A percentile compares a stretch with the other conserved stretches of the same genome.
phyloP scores from a whole-genome alignment of 1,140 invertebrate species.

The Aphelenchoides avenae region DNA sequence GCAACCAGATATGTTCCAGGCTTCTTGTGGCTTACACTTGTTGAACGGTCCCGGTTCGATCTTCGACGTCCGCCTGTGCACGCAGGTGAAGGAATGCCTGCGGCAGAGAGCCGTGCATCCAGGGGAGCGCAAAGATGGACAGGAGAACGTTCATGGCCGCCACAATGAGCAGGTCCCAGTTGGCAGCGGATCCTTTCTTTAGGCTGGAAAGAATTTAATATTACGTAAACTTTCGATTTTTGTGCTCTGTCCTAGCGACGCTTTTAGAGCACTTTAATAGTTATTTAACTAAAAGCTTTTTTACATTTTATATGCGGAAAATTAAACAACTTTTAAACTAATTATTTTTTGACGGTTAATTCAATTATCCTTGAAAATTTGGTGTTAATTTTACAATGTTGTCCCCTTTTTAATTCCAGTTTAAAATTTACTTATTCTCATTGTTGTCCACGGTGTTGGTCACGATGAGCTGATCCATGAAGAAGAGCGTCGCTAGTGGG shows the following conservation, averaged over 20 bases:
- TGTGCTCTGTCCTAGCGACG: not conserved
- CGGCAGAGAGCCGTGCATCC: conserved; percentile 61
- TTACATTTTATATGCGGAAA: too few species aligned
- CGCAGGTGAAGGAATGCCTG: conserved; percentile 62
- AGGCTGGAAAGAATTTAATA: conserved; percentile 60
- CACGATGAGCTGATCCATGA: conserved; percentile 64
- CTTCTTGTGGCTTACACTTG: conserved; percentile 57
- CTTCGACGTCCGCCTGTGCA: conserved; percentile 62
- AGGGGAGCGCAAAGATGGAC: conserved; percentile 62
- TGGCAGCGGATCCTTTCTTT: conserved; percentile 62
- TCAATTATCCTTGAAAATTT: conserved; percentile 2
- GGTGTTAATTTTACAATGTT: too few species aligned
- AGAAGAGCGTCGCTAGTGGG: conserved; percentile 62
- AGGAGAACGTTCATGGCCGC: conserved; percentile 61
- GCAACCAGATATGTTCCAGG: too few species aligned
- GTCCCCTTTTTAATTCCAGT: not conserved
- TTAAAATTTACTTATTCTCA: conserved; percentile 60
- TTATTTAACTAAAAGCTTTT: too few species aligned
- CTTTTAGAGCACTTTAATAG: too few species aligned
- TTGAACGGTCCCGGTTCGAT: conserved; percentile 61
- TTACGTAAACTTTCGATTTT: not conserved
- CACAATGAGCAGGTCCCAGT: conserved; percentile 62
- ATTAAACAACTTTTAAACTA: not conserved
- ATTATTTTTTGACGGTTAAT: not conserved
- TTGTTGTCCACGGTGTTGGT: conserved; percentile 62